Conservation (phyloP, 2,113 vertebrate species). For the Pseudolaguvia tuberculata region DNA sequence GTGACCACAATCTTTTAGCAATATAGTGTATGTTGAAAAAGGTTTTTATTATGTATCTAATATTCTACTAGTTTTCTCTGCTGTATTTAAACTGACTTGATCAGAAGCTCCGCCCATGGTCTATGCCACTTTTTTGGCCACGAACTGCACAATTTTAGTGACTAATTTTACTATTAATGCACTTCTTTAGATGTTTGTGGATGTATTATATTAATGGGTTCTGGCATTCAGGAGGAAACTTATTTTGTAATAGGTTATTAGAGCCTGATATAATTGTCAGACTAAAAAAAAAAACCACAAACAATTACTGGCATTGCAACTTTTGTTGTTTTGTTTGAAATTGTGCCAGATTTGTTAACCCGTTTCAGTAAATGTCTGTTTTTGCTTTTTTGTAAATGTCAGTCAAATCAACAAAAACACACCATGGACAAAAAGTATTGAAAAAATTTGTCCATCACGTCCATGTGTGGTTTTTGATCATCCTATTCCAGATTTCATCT, state of each 20-base stretch:
- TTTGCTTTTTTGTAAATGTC: neutral
- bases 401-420: neutral
- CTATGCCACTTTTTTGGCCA: neutral
- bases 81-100: too few relatives aligned
- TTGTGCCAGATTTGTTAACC: neutral
- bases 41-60: too few relatives aligned
- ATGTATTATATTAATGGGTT: neutral
- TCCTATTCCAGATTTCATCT: too few relatives aligned
- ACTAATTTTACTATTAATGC: neutral
- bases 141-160: neutral
- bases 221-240: neutral
- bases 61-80: too few relatives aligned
- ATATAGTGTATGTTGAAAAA: too few relatives aligned
- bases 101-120: neutral
- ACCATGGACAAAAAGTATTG: too few relatives aligned
- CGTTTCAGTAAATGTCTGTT: neutral
- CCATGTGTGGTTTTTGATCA: too few relatives aligned
- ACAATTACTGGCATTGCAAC: neutral
- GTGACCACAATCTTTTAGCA: too few relatives aligned
- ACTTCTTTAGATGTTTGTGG: neutral
- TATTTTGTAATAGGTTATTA: neutral
- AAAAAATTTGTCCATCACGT: too few relatives aligned
- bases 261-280: neutral
- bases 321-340: neutral
- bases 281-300: neutral